A percentile compares a stretch with the other conserved stretches of the same genome.
phyloP scores from a whole-genome alignment of 2,113 vertebrate species.

The Kobus ellipsiprymnus region DNA sequence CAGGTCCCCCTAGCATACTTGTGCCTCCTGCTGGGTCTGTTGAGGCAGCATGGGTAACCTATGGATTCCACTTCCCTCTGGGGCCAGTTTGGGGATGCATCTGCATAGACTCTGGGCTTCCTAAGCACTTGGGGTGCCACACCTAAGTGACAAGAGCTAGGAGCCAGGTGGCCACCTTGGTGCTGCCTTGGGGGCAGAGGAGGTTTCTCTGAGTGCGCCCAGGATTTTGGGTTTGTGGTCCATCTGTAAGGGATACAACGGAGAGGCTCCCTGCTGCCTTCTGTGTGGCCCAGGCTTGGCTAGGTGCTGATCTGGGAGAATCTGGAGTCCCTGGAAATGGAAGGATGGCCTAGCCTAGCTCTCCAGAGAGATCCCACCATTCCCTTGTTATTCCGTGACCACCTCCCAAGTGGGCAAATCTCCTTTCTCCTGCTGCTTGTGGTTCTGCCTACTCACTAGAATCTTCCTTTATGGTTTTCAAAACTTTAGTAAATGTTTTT shows the following conservation, averaged over 20 bases:
- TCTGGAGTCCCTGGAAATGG: not conserved
- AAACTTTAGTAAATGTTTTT: conserved; percentile 31
- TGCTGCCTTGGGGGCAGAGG: not conserved
- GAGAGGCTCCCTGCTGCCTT: not conserved
- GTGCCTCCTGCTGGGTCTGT: not conserved
- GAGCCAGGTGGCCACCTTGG: not conserved
- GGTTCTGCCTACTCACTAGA: not conserved
- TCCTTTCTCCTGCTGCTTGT: not conserved
- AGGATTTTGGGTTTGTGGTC: not conserved
- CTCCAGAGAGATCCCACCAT: not conserved
- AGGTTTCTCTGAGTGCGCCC: not conserved
- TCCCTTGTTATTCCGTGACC: not conserved
- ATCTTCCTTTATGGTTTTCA: conserved; percentile 2
- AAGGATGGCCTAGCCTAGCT: not conserved
- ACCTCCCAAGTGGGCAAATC: not conserved
- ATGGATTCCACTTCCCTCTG: not conserved
- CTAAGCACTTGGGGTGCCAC: not conserved
- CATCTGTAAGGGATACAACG: not conserved
- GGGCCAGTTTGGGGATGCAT: not conserved
- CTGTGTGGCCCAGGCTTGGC: not conserved
- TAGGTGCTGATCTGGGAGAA: not conserved
- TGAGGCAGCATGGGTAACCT: no score
- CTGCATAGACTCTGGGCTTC: not conserved
- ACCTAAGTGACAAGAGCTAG: not conserved
- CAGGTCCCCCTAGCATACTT: not conserved